Evolutionary conservation across 2,888 invertebrate species (phyloP).

Genomic region (Drosophila differens): DNA sequence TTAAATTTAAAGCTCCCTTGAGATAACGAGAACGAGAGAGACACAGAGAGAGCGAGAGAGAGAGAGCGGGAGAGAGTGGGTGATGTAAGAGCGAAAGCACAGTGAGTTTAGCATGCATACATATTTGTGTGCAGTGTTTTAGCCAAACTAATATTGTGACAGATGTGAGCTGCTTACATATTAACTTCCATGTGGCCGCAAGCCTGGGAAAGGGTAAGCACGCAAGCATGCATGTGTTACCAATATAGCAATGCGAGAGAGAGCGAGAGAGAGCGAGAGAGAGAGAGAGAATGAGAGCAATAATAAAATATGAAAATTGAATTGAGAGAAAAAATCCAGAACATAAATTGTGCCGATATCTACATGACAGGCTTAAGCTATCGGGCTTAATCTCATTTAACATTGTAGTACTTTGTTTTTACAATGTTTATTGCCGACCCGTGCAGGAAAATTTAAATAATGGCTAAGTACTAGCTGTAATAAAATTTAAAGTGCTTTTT

Average conservation of each 20-base stretch:
- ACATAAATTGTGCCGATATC: constrained; percentile 36
- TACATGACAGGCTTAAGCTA: constrained; percentile 12
- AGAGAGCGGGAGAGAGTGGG: background rate
- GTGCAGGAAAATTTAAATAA: constrained; percentile 47
- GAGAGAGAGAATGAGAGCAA: constrained; percentile 6
- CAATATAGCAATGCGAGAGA: background rate
- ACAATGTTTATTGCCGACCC: constrained; percentile 9
- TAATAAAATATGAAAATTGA: constrained; percentile 46
- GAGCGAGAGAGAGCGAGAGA: background rate
- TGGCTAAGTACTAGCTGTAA: constrained; percentile 42
- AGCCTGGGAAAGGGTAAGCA: background rate
- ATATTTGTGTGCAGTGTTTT: constrained; percentile 1
- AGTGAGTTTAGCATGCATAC: background rate
- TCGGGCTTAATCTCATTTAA: constrained; percentile 42
- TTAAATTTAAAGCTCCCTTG: background rate
- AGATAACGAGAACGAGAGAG: background rate
- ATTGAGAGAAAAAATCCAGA: constrained; percentile 18
- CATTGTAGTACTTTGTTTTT: constrained; percentile 35
- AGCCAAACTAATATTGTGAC: constrained; percentile 15
- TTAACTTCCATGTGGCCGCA: constrained; percentile 2
- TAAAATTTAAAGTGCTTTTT: constrained; percentile 55
- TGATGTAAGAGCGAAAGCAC: background rate
- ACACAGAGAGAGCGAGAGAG: background rate
- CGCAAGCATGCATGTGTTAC: constrained; percentile 2
- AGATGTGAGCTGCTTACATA: constrained; percentile 13